Conservation (phyloP, 2,113 vertebrate species). For the Pluvianellus socialis region DNA sequence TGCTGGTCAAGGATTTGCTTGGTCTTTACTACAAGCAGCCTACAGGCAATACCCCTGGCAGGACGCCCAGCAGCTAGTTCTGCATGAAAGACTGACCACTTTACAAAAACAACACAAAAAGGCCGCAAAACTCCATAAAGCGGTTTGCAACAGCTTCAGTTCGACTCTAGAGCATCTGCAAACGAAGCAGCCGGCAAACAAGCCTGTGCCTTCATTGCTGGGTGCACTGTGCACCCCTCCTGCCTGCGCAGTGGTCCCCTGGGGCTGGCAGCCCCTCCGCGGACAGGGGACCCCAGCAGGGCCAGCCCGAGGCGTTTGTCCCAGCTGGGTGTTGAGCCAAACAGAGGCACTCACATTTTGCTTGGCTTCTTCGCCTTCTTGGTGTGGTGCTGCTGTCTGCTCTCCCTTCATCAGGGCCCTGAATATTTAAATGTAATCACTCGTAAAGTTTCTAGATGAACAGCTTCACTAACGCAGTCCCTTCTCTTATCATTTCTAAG, state of each 20-base stretch:
- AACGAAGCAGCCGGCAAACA: neutral
- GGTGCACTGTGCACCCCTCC: neutral
- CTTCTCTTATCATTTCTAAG: neutral
- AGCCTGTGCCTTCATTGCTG: fast-evolving
- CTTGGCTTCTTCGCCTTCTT: neutral
- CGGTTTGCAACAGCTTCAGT: neutral
- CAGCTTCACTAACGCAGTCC: neutral
- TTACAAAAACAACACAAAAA: neutral
- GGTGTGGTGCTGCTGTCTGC: neutral
- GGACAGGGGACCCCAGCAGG: neutral
- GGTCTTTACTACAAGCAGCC: neutral
- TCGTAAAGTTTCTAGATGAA: neutral
- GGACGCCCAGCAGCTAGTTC: neutral
- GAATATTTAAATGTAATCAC: neutral
- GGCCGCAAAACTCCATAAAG: neutral
- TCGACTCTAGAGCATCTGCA: neutral
- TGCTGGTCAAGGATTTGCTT: neutral
- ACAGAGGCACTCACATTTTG: neutral
- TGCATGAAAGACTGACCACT: neutral
- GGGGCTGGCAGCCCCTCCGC: neutral
- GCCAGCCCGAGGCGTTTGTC: neutral
- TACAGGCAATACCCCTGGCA: neutral
- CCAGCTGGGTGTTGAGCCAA: neutral
- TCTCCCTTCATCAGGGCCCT: neutral
- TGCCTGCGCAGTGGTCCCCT: neutral